These are phyloP conservation scores for Scolanthus callimorphus DNA, from an alignment of 92 coral and sea anemone genomes.

Conservation along the genomic window DNA sequence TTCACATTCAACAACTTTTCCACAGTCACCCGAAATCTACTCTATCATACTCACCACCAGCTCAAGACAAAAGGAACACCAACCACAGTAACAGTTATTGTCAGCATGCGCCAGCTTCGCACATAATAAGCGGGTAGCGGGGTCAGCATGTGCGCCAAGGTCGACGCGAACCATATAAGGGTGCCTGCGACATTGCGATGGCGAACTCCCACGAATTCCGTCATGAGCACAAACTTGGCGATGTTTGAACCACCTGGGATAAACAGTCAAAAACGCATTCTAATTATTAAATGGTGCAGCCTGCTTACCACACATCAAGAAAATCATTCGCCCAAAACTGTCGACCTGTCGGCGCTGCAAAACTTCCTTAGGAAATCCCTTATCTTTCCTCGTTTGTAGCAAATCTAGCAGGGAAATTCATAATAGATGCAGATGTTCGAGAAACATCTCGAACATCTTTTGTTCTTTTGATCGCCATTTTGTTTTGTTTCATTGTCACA, in stretches of 20 bases:
- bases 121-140: constrained; percentile 65
- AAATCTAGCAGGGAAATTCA: too few species aligned
- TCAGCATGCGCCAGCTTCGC: constrained; percentile 65
- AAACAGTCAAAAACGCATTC: background rate
- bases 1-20: too few species aligned
- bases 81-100: constrained; percentile 29
- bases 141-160: constrained; percentile 37
- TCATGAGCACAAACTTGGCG: constrained; percentile 54
- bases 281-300: too few species aligned
- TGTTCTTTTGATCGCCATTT: too few species aligned
- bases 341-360: too few species aligned
- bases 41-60: constrained; percentile 36
- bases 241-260: constrained; percentile 65
- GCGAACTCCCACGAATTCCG: constrained; percentile 62
- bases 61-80: constrained; percentile 44
- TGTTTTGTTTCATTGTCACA: too few species aligned
- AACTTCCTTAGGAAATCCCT: too few species aligned
- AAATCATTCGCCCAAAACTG: too few species aligned
- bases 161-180: constrained; percentile 48
- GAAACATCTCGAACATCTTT: too few species aligned
- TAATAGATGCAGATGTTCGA: too few species aligned
- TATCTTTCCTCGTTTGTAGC: too few species aligned
- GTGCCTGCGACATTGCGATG: constrained; percentile 58
- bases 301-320: too few species aligned
- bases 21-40: background rate